Conservation (phyloP, 2,113 vertebrate species). For the Pampusana beccarii region DNA sequence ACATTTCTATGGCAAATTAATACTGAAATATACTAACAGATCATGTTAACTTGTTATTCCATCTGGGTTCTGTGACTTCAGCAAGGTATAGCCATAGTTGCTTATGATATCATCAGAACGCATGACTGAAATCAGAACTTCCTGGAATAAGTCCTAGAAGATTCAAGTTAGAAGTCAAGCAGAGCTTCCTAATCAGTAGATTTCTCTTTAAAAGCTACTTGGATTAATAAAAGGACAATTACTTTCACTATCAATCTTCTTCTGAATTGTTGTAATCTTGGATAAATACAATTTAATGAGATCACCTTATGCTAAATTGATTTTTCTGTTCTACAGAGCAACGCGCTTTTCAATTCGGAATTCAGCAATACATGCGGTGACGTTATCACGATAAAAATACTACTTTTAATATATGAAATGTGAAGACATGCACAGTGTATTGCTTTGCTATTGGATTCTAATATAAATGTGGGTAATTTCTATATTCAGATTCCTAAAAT, state of each 20-base stretch:
- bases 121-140: not conserved
- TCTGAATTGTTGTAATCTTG: constrained; percentile 46
- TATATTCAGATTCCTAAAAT: constrained; percentile 34
- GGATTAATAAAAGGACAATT: constrained; percentile 62
- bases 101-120: not conserved
- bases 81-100: not conserved
- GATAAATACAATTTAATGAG: constrained; percentile 58
- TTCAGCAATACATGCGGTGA: not conserved
- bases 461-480: constrained; percentile 16
- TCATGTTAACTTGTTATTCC: not conserved
- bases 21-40: not conserved
- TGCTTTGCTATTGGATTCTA: constrained; percentile 14
- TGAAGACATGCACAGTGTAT: not conserved
- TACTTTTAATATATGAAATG: not conserved
- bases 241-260: constrained; percentile 33
- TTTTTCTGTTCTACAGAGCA: constrained; percentile 14
- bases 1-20: not conserved
- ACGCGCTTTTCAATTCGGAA: constrained; percentile 30
- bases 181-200: not conserved
- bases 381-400: constrained; percentile 3
- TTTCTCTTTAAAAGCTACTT: constrained; percentile 19
- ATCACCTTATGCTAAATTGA: constrained; percentile 59
- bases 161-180: not conserved
- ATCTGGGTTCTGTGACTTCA: not conserved
- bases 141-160: not conserved